A percentile compares a stretch with the other conserved stretches of the same genome.
Conservation (phyloP, 2,888 invertebrate genomes). For the Erynnis tages region DNA sequence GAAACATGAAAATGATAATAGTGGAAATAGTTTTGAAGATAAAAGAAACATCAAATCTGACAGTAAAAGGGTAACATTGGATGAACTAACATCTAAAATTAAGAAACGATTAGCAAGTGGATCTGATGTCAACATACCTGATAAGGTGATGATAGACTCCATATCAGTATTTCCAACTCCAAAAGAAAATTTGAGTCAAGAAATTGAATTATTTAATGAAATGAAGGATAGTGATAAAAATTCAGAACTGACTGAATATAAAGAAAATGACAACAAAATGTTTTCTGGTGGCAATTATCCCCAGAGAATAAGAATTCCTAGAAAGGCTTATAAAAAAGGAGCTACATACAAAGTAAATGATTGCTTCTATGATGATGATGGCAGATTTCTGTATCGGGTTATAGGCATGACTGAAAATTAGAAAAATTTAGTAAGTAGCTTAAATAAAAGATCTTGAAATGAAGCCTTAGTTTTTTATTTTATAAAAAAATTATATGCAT, state of each 20-base stretch:
- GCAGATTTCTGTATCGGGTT: conserved; percentile 89
- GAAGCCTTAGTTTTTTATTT: conserved; percentile 71
- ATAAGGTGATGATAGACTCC: conserved; percentile 57
- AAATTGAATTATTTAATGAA: conserved; percentile 46
- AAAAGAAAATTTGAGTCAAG: conserved; percentile 39
- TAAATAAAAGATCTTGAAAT: conserved; percentile 58
- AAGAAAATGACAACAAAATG: conserved; percentile 43
- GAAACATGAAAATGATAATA: conserved; percentile 19
- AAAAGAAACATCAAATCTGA: conserved; percentile 39
- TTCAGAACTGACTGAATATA: conserved; percentile 42
- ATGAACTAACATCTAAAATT: conserved; percentile 59
- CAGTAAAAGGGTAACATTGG: conserved; percentile 55
- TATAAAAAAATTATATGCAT: conserved; percentile 76
- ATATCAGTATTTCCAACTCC: conserved; percentile 33
- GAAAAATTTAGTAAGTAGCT: conserved; percentile 6
- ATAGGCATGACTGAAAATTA: conserved; percentile 82
- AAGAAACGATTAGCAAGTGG: conserved; percentile 59
- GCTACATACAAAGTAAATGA: conserved; percentile 88
- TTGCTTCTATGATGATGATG: conserved; percentile 91
- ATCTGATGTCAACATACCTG: conserved; percentile 51
- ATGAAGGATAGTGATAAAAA: conserved; percentile 38
- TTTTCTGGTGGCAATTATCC: conserved; percentile 66
- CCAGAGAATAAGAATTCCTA: conserved; percentile 86
- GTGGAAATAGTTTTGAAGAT: conserved; percentile 25
- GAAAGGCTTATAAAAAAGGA: conserved; percentile 82